Evolutionary conservation across 2,797 vertebrate genomes (phyloP), one percentile per base, ranked within the genome.

Genomic region (Margarornis squamiger): DNA sequence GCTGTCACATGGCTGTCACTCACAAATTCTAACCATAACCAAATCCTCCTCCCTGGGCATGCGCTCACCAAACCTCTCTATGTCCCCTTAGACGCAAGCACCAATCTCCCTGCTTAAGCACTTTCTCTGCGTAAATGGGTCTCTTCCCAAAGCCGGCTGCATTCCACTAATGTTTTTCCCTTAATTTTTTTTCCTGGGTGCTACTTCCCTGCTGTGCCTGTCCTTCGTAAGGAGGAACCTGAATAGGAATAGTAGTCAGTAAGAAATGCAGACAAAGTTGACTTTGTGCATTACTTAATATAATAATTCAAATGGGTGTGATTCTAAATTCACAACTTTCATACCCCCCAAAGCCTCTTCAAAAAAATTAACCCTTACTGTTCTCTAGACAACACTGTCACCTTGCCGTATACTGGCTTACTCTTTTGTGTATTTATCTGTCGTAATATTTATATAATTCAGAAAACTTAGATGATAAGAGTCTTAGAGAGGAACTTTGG

Each of bases 1-100:
- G 94, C 90, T 96, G 92, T 96, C 96, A 97, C 93, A 94, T 95
- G 95, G 94, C 94, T 95, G 86, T 96, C 94, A 96, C 94, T 96
- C 92, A 92, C 89, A 83, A 95, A 92, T 95, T 95, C 88, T 96
- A 83, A 78, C 95, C 93, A 95, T 95, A 94, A 95, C 92, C 95
- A 95, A 95, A 93, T 92, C 83, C 75, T 87, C 77, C 77, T 94
- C 57, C 72, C 63, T 0, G 26, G 66, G 93, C 92, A 91, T 94
- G 93, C 46, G 62, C 95, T 92, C 55, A 72, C 94, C 94, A 90
- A 93, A 93, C 82, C 82, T 77, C 66, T 89, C 59, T 59, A 20
- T 0, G 4, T 79, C 72, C 36, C 10, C 4, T 0, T 27, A 74
- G 74, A 68, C 2, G 17, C 49, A 36, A 71, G 72, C 88, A 81